Base-by-base conservation (phyloP, 2,888 invertebrate genomes). In the Nomada lathburiana region DNA sequence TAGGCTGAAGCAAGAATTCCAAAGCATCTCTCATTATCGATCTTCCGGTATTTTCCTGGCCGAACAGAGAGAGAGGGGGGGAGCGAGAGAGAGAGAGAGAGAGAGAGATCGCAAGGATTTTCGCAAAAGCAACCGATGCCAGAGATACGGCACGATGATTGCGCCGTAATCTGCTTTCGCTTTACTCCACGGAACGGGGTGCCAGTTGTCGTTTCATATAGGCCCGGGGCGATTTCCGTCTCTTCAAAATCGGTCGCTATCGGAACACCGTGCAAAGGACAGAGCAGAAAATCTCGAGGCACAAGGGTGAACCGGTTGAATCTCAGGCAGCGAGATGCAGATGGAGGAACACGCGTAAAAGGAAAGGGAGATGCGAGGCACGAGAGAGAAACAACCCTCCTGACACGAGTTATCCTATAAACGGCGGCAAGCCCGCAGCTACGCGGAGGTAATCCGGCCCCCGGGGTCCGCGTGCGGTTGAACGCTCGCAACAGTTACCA, bases 141-240 rank as follows among this genome's bases (percentile, higher is more conserved):
- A 70, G 64, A 88, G 59, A 71, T 78, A 23, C 75, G 79, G 83
- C 79, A 88, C 85, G 88, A 90, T 93, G 92, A 93, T 93, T 93
- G 93, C 92, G 89, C 85, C 88, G 88, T 93, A 93, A 93, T 93
- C 93, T 93, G 91, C 91, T 93, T 93, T 92, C 85, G 91, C 89
- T 91, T 91, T 90, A 91, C 89, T 89, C 90, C 89, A 78, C 78
- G 85, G 63, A 64, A 69, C 64, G 80, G 77, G 86, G 76, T 76
- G 73, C 44, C 82, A 82, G 74, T 82, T 80, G 78, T 79, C 74
- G 81, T 74, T 72, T 71, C 79, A 79, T 84, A 83, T 88, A 85
- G 77, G 89, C 91, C 88, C 53, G 83, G 70, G 86, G 87, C 88
- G 83, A 86, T 76, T 76, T 80, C 75, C 76, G 81, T 87, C 77